Base-by-base conservation (phyloP, 2,113 vertebrate species). In the Zapornia atra region DNA sequence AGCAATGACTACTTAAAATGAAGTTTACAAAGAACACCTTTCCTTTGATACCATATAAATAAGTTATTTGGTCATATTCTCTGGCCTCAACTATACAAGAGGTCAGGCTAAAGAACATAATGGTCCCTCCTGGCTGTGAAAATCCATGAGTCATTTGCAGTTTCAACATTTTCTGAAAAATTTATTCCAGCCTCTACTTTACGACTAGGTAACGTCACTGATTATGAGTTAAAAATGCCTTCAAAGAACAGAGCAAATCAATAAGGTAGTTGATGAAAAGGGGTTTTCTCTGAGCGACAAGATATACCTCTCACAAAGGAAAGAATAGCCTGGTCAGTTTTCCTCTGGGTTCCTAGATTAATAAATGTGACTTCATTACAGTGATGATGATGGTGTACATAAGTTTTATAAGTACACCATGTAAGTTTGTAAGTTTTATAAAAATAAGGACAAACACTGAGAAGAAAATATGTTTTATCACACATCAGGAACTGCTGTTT, bases 201-300 rank as follows among this genome's bases (percentile, higher is more conserved):
- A 71, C 8, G 1, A 72, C 69, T 76, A 56, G 36, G 63, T 69
- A 90, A 65, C 0, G 0, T 59, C 46, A 66, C 66, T 77, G 68
- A 89, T 75, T 59, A 71, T 29, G 21, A 86, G 46, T 57, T 40
- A 56, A 71, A 89, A 81, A 82, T 9, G 15, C 42, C 44, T 80
- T 70, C 68, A 75, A 28, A 78, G 60, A 84, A 84, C 59, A 91
- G 18, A 66, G 59, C 63, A 89, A 91, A 92, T 96, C 92, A 86
- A 69, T 46, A 75, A 10, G 54, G 33, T 33, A 73, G 44, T 33
- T 76, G 70, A 83, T 80, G 26, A 29, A 82, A 48, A 89, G 51
- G 11, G 11, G 1, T 36, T 79, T 90, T 76, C 50, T 89, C 40
- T 57, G 21, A 54, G 77, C 82, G 87, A 85, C 42, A 69, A 72